These are phyloP conservation scores for Coelopa frigida DNA, from an alignment of 1,140 invertebrate species.

Conservation along the genomic window DNA sequence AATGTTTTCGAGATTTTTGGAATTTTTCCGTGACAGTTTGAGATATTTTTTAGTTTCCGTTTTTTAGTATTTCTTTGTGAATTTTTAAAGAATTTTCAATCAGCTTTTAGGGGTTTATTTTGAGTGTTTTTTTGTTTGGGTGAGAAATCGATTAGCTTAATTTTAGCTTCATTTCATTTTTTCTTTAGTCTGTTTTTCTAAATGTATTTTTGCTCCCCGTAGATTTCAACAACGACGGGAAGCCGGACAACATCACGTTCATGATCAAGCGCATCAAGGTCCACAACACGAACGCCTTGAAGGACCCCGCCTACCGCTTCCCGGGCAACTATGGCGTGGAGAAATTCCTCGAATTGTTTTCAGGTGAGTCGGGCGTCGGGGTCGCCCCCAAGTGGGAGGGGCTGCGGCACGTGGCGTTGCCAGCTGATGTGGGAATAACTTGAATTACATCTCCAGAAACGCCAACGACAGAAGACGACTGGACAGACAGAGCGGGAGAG, in stretches of 20 bases:
- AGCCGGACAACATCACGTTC: slow-evolving; percentile 87
- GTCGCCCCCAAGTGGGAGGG: no score
- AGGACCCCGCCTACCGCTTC: slow-evolving; percentile 79
- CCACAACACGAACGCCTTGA: slow-evolving; percentile 73
- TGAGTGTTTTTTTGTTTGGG: not conserved
- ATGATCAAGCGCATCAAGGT: slow-evolving; percentile 96
- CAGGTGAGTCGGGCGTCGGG: slow-evolving; percentile 56
- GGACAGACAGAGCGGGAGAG: no score
- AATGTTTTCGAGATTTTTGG: no score
- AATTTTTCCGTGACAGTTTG: no score
- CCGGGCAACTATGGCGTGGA: slow-evolving; percentile 90
- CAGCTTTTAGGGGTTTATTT: no score
- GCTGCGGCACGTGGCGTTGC: no score
- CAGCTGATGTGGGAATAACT: no score
- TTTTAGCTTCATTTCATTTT: slow-evolving; percentile 1
- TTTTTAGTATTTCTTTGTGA: no score
- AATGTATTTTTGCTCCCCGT: slow-evolving; percentile 41
- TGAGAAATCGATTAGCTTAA: not conserved
- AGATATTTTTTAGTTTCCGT: no score
- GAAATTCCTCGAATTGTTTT: slow-evolving; percentile 89
- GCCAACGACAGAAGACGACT: no score
- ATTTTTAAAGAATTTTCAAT: no score
- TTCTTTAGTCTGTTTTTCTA: slow-evolving; percentile 4
- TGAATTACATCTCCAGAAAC: no score
- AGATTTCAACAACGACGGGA: slow-evolving; percentile 92